Evolutionary conservation across 2,888 invertebrate species (phyloP).

Genomic region (Elysia crispata): DNA sequence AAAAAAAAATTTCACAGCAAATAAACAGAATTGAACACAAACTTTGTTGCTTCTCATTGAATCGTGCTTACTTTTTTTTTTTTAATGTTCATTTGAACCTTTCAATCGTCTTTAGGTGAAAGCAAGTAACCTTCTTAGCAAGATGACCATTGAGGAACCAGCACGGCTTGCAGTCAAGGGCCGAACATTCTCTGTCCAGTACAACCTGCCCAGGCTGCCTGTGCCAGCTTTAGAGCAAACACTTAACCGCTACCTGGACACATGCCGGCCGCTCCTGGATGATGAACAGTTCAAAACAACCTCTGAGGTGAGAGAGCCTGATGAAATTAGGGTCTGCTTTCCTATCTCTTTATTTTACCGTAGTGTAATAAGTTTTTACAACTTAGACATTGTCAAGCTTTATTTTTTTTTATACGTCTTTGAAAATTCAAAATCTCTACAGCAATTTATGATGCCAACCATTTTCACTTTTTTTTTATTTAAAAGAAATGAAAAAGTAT

Average conservation of each 20-base stretch:
- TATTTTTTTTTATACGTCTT: no score
- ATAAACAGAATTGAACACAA: no score
- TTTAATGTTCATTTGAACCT: neutral
- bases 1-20: no score
- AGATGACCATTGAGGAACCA: constrained; percentile 33
- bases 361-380: no score
- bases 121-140: constrained; percentile 32
- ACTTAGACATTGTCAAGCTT: no score
- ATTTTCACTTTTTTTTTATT: no score
- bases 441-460: neutral
- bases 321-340: no score
- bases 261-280: constrained; percentile 71
- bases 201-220: constrained; percentile 73
- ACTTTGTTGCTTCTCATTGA: no score
- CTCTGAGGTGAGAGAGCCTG: constrained; percentile 62
- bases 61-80: no score
- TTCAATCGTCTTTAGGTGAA: constrained; percentile 7
- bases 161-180: constrained; percentile 53
- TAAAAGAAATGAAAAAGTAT: neutral
- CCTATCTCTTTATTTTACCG: no score
- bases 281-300: constrained; percentile 73
- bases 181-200: constrained; percentile 69
- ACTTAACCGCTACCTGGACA: constrained; percentile 74
- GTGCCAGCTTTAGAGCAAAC: constrained; percentile 77
- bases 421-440: neutral